Evolutionary conservation across 2,888 invertebrate species (phyloP), one percentile per base, ranked within the genome.

Genomic region (Exocentrus adspersus): DNA sequence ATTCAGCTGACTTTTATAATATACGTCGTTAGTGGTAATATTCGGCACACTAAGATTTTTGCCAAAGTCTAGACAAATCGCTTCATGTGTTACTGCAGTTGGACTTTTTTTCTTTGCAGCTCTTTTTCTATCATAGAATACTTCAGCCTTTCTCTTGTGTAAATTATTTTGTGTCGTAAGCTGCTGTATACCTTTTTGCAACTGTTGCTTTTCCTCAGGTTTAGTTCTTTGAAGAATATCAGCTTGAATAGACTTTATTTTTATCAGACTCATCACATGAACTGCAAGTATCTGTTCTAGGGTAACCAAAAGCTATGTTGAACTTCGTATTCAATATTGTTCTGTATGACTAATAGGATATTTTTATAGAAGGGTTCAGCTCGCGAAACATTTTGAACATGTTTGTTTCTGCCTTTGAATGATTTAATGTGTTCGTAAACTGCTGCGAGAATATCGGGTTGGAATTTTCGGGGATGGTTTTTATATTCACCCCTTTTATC

Each of bases 11-110:
- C 37, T 16, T 60, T 60, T 21, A 20, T 52, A 60, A 52, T 52
- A 53, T 60, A 30, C 60, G 52, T 60, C 21, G 60, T 60, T 60
- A n/a, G n/a, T n/a, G n/a, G n/a, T n/a, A n/a, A n/a, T n/a, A n/a
- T n/a, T n/a, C n/a, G n/a, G n/a, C n/a, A n/a, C n/a, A n/a, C n/a
- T n/a, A n/a, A n/a, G 37, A 37, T 37, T 37, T 37, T 37, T 37
- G 10, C 12, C n/a, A 37, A 37, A 37, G 14, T 37, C 37, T n/a
- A 37, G 9, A n/a, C 37, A 37, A n/a, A 61, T 45, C 12, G 54
- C 61, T 54, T 56, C 61, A 46, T 53, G 20, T 46, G 6, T 30
- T 46, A 46, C 12, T 28, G 53, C 14, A 32, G 45, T 56, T 61
- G 14, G 46, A 12, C 30, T 14, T 41, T 1, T 24, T 62, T 57